phyloP scores from a whole-genome alignment of 2,113 vertebrate species.

The Crypturellus undulatus region DNA sequence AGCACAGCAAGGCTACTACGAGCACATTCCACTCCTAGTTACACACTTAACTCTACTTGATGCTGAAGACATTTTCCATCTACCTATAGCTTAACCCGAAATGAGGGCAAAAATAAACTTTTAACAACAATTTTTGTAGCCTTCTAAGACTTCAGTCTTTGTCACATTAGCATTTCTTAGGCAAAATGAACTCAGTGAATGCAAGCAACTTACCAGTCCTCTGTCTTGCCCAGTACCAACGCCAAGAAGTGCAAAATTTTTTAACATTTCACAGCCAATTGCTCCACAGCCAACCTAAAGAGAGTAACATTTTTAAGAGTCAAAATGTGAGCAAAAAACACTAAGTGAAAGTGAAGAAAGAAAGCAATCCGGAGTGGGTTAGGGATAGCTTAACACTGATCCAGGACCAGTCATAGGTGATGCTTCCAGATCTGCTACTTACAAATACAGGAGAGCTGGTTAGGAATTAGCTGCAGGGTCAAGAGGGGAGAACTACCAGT shows the following conservation, averaged over 20 bases:
- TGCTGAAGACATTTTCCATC: neutral
- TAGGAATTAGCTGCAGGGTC: neutral
- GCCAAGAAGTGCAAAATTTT: slow-evolving; percentile 96
- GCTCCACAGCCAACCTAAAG: slow-evolving; percentile 95
- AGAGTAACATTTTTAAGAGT: neutral
- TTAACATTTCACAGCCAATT: slow-evolving; percentile 99
- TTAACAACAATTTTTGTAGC: neutral
- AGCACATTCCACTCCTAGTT: neutral
- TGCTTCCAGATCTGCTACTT: neutral
- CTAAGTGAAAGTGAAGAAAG: neutral
- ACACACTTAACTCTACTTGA: neutral
- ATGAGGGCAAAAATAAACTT: neutral
- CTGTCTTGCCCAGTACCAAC: slow-evolving; percentile 84
- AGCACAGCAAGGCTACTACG: neutral
- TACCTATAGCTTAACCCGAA: neutral
- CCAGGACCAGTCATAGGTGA: neutral
- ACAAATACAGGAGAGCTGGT: neutral
- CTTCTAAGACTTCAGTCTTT: neutral
- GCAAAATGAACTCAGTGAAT: neutral
- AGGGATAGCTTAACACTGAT: neutral
- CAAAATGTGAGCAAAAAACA: neutral
- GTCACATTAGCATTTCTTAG: neutral
- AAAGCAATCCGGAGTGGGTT: neutral
- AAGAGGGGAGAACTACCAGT: neutral
- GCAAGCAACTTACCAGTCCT: slow-evolving; percentile 77